Evolutionary conservation across 2,888 invertebrate genomes (phyloP).

Genomic region (Drosophila vallismaia): DNA sequence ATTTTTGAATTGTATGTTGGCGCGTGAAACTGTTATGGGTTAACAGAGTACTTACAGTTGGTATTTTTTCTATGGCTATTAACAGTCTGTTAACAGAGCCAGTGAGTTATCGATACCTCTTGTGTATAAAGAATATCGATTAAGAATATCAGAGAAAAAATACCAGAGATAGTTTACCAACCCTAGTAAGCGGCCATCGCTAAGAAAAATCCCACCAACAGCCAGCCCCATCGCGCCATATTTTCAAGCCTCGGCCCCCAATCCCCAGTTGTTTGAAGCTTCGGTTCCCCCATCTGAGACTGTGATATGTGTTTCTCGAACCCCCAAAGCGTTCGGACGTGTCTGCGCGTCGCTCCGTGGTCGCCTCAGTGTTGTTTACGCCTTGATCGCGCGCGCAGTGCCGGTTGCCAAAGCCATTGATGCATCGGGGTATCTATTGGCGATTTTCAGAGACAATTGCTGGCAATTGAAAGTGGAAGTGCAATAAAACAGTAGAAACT

Average conservation of each 20-base stretch:
- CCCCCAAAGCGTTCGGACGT: slow-evolving; percentile 1
- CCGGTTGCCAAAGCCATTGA: slow-evolving; percentile 4
- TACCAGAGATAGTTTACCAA: too few relatives aligned
- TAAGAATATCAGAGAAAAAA: too few relatives aligned
- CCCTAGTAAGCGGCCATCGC: too few relatives aligned
- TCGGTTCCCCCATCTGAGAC: too few relatives aligned
- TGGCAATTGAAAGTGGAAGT: slow-evolving; percentile 66
- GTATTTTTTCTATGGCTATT: background rate
- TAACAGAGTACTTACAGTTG: too few relatives aligned
- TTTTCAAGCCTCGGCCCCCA: too few relatives aligned
- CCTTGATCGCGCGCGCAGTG: background rate
- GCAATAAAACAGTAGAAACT: background rate
- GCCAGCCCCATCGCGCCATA: too few relatives aligned
- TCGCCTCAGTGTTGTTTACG: background rate
- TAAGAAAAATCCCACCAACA: too few relatives aligned
- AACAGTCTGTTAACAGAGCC: background rate
- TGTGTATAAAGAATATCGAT: too few relatives aligned
- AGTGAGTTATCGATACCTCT: too few relatives aligned
- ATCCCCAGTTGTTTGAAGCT: too few relatives aligned
- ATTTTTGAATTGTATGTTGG: background rate
- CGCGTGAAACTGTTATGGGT: background rate
- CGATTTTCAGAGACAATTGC: slow-evolving; percentile 15
- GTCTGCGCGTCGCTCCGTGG: background rate
- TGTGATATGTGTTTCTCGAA: background rate
- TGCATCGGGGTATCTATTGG: background rate